These are phyloP conservation scores for Drosophila pseudoobscura DNA, from an alignment of 1,140 invertebrate genomes.

Conservation along the genomic window DNA sequence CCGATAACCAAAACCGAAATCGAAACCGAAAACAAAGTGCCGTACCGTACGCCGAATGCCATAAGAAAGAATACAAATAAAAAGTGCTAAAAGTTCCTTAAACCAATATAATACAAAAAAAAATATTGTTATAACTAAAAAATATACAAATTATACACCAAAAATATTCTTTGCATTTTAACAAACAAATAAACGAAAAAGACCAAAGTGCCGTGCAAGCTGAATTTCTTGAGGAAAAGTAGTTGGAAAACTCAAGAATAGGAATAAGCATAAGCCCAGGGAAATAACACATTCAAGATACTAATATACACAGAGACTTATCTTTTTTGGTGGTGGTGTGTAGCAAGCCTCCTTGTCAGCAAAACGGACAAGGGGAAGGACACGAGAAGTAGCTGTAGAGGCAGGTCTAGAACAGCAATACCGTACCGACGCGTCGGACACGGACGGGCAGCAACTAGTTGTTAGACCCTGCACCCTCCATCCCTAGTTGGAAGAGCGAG, in stretches of 20 bases:
- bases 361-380: constrained; percentile 5
- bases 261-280: too few species aligned
- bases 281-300: background rate
- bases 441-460: constrained; percentile 45
- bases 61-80: constrained; percentile 37
- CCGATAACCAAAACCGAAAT: constrained; percentile 26
- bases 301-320: too few species aligned
- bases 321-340: too few species aligned
- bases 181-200: constrained; percentile 24
- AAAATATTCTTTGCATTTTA: constrained; percentile 68
- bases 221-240: constrained; percentile 15
- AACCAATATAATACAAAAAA: constrained; percentile 43
- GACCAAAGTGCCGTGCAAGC: constrained; percentile 60
- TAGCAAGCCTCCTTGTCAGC: background rate
- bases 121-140: constrained; percentile 70
- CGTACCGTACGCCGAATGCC: constrained; percentile 65
- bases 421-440: background rate
- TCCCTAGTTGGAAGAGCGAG: too few species aligned
- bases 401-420: background rate
- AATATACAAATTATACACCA: constrained; percentile 68
- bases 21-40: constrained; percentile 63
- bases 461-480: constrained; percentile 11
- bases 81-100: constrained; percentile 78
- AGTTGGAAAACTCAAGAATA: background rate
- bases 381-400: too few species aligned